Conservation (phyloP, 2,888 invertebrate species). For the Drosophila nr. fundita region DNA sequence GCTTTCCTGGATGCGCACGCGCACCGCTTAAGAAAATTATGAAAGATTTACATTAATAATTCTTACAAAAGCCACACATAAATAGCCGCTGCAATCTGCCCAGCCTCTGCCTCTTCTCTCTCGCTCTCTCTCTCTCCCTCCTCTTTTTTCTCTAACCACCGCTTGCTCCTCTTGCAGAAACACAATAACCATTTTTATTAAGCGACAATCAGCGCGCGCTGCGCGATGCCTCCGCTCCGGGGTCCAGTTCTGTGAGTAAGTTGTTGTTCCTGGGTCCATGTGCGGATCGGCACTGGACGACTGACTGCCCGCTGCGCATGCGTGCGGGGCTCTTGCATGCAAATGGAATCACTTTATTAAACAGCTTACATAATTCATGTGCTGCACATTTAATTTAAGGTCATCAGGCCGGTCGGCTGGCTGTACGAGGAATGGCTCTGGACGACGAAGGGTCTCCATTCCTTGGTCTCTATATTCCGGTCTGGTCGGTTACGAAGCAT, state of each 20-base stretch:
- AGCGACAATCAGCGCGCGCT: slow-evolving; percentile 79
- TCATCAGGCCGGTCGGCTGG: slow-evolving; percentile 64
- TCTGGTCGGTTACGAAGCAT: slow-evolving; percentile 46
- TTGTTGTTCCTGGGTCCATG: slow-evolving; percentile 43
- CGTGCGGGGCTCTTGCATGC: slow-evolving; percentile 80
- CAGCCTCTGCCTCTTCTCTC: not conserved
- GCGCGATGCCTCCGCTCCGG: slow-evolving; percentile 57
- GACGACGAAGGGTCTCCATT: slow-evolving; percentile 30
- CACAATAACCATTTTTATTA: slow-evolving; percentile 81
- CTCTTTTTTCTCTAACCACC: not conserved
- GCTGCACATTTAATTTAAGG: slow-evolving; percentile 83
- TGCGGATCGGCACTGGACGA: slow-evolving; percentile 30
- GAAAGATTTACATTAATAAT: slow-evolving; percentile 83
- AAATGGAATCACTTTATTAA: slow-evolving; percentile 83
- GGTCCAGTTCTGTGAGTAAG: slow-evolving; percentile 42
- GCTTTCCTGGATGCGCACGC: slow-evolving; percentile 66
- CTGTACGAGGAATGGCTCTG: slow-evolving; percentile 16
- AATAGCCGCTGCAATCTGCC: slow-evolving; percentile 71
- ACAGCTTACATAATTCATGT: slow-evolving; percentile 84
- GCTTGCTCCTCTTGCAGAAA: slow-evolving; percentile 37
- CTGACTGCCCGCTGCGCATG: slow-evolving; percentile 75
- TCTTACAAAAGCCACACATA: slow-evolving; percentile 82
- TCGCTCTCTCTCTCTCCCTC: not conserved
- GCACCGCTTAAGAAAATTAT: slow-evolving; percentile 82
- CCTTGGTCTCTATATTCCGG: slow-evolving; percentile 12